phyloP scores from a whole-genome alignment of 37 sponge, comb jelly and placozoan genomes.

The Cliona cf. orientalis region DNA sequence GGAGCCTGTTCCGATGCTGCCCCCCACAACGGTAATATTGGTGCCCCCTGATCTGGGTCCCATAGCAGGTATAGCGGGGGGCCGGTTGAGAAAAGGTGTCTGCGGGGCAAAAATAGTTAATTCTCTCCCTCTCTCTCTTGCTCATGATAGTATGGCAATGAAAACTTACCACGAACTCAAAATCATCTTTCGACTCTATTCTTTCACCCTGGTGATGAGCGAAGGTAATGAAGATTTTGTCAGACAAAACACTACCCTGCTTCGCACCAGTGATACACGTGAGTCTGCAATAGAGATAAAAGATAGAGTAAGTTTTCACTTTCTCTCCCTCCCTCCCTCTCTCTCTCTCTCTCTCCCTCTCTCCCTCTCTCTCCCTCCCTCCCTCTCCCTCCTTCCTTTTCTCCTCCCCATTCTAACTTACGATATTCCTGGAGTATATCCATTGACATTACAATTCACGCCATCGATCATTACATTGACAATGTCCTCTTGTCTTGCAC shows the following conservation, averaged over 20 bases:
- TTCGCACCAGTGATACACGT: slow-evolving; percentile 13
- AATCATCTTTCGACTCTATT: no score
- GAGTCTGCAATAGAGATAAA: slow-evolving; percentile 11
- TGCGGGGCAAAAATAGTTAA: neutral
- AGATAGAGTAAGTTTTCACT: neutral
- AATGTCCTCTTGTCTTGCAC: slow-evolving; percentile 49
- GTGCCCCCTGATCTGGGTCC: slow-evolving; percentile 83
- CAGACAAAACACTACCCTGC: slow-evolving; percentile 1
- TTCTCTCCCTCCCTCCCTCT: neutral
- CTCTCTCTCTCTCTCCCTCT: no score
- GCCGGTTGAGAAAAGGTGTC: slow-evolving; percentile 17
- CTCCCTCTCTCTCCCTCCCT: no score
- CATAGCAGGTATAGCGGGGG: slow-evolving; percentile 37
- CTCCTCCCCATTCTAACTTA: neutral
- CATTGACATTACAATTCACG: slow-evolving; percentile 35
- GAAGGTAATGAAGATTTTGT: no score
- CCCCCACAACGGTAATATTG: slow-evolving; percentile 54
- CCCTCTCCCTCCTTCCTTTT: no score
- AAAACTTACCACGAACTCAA: no score
- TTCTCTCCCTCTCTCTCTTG: no score
- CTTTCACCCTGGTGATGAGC: no score
- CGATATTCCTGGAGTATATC: slow-evolving; percentile 34
- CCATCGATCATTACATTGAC: slow-evolving; percentile 51
- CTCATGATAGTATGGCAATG: no score
- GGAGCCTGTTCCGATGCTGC: slow-evolving; percentile 55